Conservation (phyloP, 2,113 vertebrate species). For the Gnathonemus longibarbis region DNA sequence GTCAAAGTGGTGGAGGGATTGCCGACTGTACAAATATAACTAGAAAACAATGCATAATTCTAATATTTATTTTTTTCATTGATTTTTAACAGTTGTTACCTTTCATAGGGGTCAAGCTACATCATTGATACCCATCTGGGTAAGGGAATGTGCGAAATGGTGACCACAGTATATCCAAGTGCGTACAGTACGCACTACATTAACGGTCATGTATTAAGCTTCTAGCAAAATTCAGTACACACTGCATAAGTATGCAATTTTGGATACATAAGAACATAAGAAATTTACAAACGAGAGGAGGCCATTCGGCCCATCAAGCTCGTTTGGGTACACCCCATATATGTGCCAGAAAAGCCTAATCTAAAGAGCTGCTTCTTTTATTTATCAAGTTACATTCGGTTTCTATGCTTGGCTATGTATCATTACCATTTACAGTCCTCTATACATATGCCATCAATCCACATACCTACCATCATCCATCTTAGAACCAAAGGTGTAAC, state of each 20-base stretch:
- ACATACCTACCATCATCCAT: not conserved
- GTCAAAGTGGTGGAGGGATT: not conserved
- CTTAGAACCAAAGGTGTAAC: not conserved
- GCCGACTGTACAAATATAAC: not conserved
- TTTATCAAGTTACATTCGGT: not conserved
- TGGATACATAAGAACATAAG: too few relatives aligned
- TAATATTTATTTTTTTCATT: not conserved
- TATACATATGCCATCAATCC: not conserved
- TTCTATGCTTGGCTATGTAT: not conserved
- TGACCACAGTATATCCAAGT: not conserved
- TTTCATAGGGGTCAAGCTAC: not conserved
- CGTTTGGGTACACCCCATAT: not conserved
- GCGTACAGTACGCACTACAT: not conserved
- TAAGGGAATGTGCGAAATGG: not conserved
- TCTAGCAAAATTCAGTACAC: not conserved
- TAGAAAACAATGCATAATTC: not conserved
- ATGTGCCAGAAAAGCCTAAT: not conserved
- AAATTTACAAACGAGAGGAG: too few relatives aligned
- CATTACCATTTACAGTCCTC: not conserved
- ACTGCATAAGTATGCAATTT: not conserved
- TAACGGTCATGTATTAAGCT: not conserved
- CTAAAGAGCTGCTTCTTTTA: not conserved
- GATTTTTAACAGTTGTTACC: not conserved
- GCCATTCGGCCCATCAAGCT: too few relatives aligned
- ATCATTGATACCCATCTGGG: not conserved